phyloP scores from a whole-genome alignment of 2,888 invertebrate genomes.

The Altica lythri region DNA sequence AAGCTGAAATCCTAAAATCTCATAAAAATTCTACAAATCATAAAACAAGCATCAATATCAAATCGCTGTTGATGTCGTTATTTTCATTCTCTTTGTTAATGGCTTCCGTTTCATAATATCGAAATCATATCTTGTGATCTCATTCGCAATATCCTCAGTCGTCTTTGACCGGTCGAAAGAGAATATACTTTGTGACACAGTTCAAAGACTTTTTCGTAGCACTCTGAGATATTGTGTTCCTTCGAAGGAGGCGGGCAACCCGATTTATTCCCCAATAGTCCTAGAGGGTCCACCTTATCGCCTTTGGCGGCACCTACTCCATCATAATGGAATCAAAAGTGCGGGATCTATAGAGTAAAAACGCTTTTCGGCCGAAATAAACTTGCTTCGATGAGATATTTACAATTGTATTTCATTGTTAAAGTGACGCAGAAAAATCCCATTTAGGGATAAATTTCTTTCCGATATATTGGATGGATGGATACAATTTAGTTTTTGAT shows the following conservation, averaged over 20 bases:
- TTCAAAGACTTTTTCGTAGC: slow-evolving; percentile 35
- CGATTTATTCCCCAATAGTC: slow-evolving; percentile 38
- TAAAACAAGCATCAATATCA: slow-evolving; percentile 22
- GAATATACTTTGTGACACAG: slow-evolving; percentile 33
- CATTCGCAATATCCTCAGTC: slow-evolving; percentile 46
- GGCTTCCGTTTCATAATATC: slow-evolving; percentile 46
- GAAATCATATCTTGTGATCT: slow-evolving; percentile 50
- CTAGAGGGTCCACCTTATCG: slow-evolving; percentile 34
- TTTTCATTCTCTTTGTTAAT: slow-evolving; percentile 49
- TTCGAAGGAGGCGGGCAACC: slow-evolving; percentile 23
- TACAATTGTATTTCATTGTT: slow-evolving; percentile 8
- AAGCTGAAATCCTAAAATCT: slow-evolving; percentile 1
- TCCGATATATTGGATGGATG: too few species aligned
- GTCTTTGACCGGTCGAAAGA: slow-evolving; percentile 44
- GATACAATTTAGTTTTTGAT: too few species aligned
- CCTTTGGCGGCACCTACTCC: slow-evolving; percentile 29
- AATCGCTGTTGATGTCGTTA: slow-evolving; percentile 45
- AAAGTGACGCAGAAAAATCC: not conserved
- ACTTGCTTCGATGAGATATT: slow-evolving; percentile 16
- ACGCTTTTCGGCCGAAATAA: slow-evolving; percentile 16
- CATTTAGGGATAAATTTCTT: too few species aligned
- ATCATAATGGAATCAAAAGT: slow-evolving; percentile 29
- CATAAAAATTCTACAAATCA: not conserved
- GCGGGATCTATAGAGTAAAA: slow-evolving; percentile 1
- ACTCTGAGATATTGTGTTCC: slow-evolving; percentile 30